A percentile compares a stretch with the other conserved stretches of the same genome.
These are phyloP conservation scores for Gibbula magus DNA, from an alignment of 2,888 invertebrate species.

Conservation along the genomic window DNA sequence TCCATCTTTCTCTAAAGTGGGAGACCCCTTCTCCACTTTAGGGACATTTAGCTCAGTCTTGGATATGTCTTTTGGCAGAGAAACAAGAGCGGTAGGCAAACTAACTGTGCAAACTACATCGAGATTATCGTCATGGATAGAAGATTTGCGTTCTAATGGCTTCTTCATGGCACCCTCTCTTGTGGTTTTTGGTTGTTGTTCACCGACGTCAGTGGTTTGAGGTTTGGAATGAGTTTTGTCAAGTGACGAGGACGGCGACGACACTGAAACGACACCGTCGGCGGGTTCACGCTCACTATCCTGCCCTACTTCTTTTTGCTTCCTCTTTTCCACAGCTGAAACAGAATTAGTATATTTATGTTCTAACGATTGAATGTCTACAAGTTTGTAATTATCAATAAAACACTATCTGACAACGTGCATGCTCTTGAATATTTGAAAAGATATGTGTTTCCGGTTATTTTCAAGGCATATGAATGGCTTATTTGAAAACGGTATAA, in stretches of 20 bases:
- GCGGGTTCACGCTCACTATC: background rate
- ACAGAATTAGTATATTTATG: background rate
- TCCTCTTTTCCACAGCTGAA: slow-evolving; percentile 21
- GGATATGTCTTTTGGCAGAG: slow-evolving; percentile 54
- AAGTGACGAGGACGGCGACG: background rate
- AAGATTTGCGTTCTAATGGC: slow-evolving; percentile 18
- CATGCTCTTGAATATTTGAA: too few relatives aligned
- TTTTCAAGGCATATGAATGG: too few relatives aligned
- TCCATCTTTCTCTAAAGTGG: slow-evolving; percentile 40
- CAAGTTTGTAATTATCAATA: too few relatives aligned
- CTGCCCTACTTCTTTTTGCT: slow-evolving; percentile 21
- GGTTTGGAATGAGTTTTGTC: slow-evolving; percentile 19
- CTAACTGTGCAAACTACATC: slow-evolving; percentile 40
- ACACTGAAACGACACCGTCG: slow-evolving; percentile 15
- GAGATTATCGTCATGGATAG: slow-evolving; percentile 24
- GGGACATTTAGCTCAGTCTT: slow-evolving; percentile 51
- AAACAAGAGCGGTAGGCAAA: slow-evolving; percentile 47
- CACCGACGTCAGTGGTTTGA: slow-evolving; percentile 1
- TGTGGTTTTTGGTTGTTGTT: background rate
- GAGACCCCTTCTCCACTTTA: slow-evolving; percentile 50
- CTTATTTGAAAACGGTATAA: too few relatives aligned
- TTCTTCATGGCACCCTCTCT: background rate
- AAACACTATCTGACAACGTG: too few relatives aligned
- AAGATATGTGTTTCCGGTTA: too few relatives aligned
- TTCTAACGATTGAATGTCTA: too few relatives aligned